A percentile compares a stretch with the other conserved stretches of the same genome.
phyloP scores from a whole-genome alignment of 2,797 vertebrate genomes.

The Propithecus deckenii region DNA sequence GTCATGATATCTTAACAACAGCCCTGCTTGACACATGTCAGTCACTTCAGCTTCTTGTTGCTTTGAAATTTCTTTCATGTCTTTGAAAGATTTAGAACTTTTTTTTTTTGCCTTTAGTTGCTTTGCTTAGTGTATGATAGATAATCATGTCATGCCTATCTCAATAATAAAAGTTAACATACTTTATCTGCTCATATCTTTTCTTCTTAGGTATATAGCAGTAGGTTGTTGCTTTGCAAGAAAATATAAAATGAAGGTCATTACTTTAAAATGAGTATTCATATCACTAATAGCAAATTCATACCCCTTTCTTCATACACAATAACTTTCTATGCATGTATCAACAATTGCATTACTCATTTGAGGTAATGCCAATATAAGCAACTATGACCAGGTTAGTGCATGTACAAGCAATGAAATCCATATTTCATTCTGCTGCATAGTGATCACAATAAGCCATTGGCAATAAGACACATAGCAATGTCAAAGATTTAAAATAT shows the following conservation, averaged over 20 bases:
- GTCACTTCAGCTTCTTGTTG: not conserved
- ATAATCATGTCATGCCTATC: not conserved
- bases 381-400: not conserved
- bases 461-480: not conserved
- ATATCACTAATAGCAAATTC: not conserved
- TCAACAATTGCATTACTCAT: not conserved
- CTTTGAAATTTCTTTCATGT: not conserved
- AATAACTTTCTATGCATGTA: not conserved
- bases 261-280: not conserved
- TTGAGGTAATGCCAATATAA: not conserved
- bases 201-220: not conserved
- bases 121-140: not conserved
- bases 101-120: not conserved
- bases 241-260: not conserved
- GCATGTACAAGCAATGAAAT: not conserved
- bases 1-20: not conserved
- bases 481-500: not conserved
- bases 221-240: not conserved
- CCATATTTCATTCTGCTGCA: not conserved
- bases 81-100: not conserved
- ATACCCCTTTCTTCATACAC: not conserved
- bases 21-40: not conserved
- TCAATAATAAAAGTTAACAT: not conserved
- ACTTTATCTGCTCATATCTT: not conserved
- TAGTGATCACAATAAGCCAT: not conserved